Percentiles rank a stretch among this genome's conserved stretches.
These are phyloP conservation scores for Microctenopoma steveboyesi DNA, from an alignment of 2,797 vertebrate species.

Conservation along the genomic window DNA sequence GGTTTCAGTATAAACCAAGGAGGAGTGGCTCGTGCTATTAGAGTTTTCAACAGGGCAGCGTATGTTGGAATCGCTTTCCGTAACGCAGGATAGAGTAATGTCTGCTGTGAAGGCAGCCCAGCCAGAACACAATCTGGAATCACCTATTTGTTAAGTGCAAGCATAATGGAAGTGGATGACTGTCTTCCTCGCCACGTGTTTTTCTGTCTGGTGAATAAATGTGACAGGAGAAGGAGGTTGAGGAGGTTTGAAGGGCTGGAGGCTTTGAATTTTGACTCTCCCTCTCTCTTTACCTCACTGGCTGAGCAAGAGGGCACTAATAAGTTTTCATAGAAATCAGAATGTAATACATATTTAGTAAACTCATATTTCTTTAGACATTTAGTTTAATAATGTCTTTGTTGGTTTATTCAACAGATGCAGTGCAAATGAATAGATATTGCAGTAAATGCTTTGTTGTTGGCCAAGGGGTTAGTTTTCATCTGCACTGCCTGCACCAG, in stretches of 20 bases:
- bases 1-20: constrained; percentile 26
- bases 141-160: constrained; percentile 52
- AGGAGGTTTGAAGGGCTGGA: neutral
- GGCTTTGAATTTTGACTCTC: constrained; percentile 33
- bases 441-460: no score
- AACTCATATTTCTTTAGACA: no score
- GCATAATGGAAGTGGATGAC: constrained; percentile 54
- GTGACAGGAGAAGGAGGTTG: constrained; percentile 2
- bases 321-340: neutral
- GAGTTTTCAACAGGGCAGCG: constrained; percentile 36
- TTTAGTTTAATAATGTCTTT: no score
- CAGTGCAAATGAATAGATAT: no score
- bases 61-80: constrained; percentile 23
- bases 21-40: constrained; percentile 30
- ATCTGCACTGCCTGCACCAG: no score
- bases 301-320: constrained; percentile 1
- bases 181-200: constrained; percentile 13
- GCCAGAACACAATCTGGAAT: constrained; percentile 31
- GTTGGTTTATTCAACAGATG: no score
- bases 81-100: constrained; percentile 22
- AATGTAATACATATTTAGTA: no score
- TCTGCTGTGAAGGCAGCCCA: constrained; percentile 41
- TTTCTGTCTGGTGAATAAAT: constrained; percentile 5
- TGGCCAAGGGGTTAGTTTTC: no score
- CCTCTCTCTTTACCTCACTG: constrained; percentile 15